Conservation (phyloP, 2,888 invertebrate genomes). For the Hemaris fuciformis region DNA sequence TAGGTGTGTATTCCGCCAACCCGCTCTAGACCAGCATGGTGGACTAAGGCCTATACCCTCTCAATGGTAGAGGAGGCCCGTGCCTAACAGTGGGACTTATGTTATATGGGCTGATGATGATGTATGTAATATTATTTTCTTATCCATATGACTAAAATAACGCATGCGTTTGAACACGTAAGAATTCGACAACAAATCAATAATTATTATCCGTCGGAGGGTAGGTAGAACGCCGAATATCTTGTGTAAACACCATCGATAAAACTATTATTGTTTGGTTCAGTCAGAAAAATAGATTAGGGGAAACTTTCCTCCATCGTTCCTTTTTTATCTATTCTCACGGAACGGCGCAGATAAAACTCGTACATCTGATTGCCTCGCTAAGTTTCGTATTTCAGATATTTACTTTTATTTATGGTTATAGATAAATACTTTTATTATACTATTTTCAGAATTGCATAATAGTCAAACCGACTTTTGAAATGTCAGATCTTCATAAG, state of each 20-base stretch:
- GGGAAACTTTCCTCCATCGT: background rate
- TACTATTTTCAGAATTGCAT: background rate
- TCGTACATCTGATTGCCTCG: background rate
- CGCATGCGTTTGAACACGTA: too few relatives aligned
- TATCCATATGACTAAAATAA: too few relatives aligned
- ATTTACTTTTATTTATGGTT: background rate
- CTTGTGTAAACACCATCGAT: constrained; percentile 2
- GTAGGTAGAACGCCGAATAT: background rate
- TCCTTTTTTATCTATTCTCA: constrained; percentile 2
- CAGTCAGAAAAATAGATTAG: constrained; percentile 8
- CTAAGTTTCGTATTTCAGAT: background rate
- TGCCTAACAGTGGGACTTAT: too few relatives aligned
- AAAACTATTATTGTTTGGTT: constrained; percentile 6
- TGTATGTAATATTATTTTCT: too few relatives aligned
- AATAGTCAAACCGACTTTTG: too few relatives aligned
- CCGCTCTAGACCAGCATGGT: too few relatives aligned
- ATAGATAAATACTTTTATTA: background rate
- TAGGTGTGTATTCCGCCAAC: too few relatives aligned
- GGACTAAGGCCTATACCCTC: too few relatives aligned
- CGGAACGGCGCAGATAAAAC: background rate
- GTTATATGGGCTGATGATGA: too few relatives aligned
- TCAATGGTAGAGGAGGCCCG: too few relatives aligned
- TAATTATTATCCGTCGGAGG: background rate
- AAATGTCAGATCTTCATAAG: too few relatives aligned
- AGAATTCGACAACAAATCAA: background rate